phyloP scores from a whole-genome alignment of 2,113 vertebrate species.

The Hassar affinis region DNA sequence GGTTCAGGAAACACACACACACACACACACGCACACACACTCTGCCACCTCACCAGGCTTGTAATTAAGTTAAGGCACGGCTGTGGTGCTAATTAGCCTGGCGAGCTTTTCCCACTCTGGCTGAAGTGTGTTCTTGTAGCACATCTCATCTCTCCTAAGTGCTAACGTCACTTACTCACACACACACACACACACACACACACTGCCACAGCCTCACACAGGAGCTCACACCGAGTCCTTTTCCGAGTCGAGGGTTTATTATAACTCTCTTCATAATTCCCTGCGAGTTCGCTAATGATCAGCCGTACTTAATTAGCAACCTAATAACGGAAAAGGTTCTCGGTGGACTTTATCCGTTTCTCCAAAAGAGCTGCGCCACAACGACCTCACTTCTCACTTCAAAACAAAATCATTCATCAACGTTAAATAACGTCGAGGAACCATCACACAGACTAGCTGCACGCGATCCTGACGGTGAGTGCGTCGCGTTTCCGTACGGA shows the following conservation, averaged over 20 bases:
- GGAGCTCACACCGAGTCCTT: background rate
- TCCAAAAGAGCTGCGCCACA: background rate
- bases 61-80: constrained; percentile 59
- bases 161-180: background rate
- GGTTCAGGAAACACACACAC: constrained; percentile 45
- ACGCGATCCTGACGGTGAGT: too few relatives aligned
- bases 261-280: background rate
- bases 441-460: too few relatives aligned
- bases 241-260: background rate
- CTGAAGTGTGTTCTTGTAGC: constrained; percentile 21
- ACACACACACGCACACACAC: constrained; percentile 37
- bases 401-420: background rate
- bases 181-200: constrained; percentile 23
- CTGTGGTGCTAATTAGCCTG: constrained; percentile 60
- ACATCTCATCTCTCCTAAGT: background rate
- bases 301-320: background rate
- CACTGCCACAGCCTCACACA: background rate
- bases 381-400: too few relatives aligned
- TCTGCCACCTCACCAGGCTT: constrained; percentile 56
- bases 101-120: constrained; percentile 1
- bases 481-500: too few relatives aligned
- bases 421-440: too few relatives aligned
- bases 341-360: background rate
- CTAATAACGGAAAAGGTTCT: background rate
- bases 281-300: constrained; percentile 8